Evolutionary conservation across 2,113 vertebrate genomes (phyloP).

Genomic region (Hyperopisus bebe): DNA sequence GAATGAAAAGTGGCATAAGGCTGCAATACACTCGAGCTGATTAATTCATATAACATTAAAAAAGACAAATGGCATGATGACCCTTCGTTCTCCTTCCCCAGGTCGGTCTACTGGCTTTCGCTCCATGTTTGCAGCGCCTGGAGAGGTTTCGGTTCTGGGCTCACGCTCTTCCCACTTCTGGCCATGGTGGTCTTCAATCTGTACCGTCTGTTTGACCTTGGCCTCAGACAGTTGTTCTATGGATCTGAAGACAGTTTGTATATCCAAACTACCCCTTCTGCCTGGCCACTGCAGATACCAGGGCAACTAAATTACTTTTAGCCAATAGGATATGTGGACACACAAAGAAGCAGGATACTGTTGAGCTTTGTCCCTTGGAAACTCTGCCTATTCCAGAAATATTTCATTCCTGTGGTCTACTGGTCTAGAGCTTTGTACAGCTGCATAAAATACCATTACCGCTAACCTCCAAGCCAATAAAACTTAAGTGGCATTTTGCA

Average conservation of each 20-base stretch:
- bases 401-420: constrained; percentile 61
- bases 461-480: constrained; percentile 48
- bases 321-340: constrained; percentile 36
- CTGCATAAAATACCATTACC: constrained; percentile 44
- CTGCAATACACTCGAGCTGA: neutral
- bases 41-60: neutral
- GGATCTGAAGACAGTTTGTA: constrained; percentile 42
- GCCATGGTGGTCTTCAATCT: constrained; percentile 59
- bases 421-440: constrained; percentile 51
- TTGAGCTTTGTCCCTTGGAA: constrained; percentile 44
- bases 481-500: constrained; percentile 18
- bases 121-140: constrained; percentile 54
- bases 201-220: constrained; percentile 53
- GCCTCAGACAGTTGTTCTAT: constrained; percentile 45
- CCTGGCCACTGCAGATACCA: constrained; percentile 44
- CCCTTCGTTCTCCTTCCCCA: constrained; percentile 28
- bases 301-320: constrained; percentile 35
- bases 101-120: constrained; percentile 60
- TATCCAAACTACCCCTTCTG: constrained; percentile 52
- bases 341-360: constrained; percentile 36
- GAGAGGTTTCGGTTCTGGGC: constrained; percentile 63
- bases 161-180: constrained; percentile 60
- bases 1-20: neutral
- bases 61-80: constrained; percentile 9
- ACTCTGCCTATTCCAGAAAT: constrained; percentile 52